Evolutionary conservation across 1,140 invertebrate genomes (phyloP).

Genomic region (Drosophila murphyi): DNA sequence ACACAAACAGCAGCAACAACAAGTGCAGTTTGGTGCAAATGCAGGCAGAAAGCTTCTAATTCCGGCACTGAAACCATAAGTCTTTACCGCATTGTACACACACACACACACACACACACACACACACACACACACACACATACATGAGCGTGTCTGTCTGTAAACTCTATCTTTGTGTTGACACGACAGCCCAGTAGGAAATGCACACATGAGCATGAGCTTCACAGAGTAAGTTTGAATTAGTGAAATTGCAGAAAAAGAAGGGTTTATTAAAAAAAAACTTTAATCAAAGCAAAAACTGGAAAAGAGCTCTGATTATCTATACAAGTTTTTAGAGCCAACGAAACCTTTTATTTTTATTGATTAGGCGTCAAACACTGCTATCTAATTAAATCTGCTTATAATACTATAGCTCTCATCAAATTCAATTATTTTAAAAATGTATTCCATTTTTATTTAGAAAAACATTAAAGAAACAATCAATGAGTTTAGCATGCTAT

Average conservation of each 20-base stretch:
- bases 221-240: not conserved
- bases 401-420: too few species aligned
- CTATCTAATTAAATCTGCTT: not conserved
- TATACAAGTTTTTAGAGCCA: too few species aligned
- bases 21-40: conserved; percentile 68
- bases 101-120: conserved; percentile 34
- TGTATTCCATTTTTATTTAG: too few species aligned
- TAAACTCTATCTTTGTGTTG: conserved; percentile 20
- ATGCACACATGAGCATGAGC: not conserved
- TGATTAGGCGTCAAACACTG: too few species aligned
- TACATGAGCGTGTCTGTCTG: conserved; percentile 3
- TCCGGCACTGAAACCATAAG: conserved; percentile 82
- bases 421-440: too few species aligned
- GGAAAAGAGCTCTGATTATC: too few species aligned
- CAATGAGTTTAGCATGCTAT: not conserved
- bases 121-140: conserved; percentile 17
- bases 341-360: not conserved
- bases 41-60: conserved; percentile 83
- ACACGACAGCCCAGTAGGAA: conserved; percentile 26
- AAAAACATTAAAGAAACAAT: too few species aligned
- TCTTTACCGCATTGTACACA: conserved; percentile 80
- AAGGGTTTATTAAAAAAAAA: too few species aligned
- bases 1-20: conserved; percentile 43
- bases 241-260: too few species aligned
- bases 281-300: too few species aligned